These are phyloP conservation scores for Camponotus pennsylvanicus DNA, from an alignment of 1,140 invertebrate species.

Conservation along the genomic window DNA sequence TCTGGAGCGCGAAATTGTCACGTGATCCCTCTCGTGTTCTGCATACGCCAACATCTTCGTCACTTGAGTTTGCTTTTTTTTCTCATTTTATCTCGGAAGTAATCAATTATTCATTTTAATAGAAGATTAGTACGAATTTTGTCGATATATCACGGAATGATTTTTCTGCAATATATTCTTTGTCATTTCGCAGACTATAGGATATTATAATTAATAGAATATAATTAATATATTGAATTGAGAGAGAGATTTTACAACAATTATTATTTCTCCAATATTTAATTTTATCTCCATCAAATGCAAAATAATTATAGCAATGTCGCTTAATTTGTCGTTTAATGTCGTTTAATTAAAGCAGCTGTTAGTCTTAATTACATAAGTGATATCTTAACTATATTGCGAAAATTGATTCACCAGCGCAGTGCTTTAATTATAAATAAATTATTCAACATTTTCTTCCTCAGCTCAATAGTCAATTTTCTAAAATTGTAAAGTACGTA, in stretches of 20 bases:
- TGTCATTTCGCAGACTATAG: not conserved
- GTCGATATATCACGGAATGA: not conserved
- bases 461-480: not conserved
- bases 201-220: not conserved
- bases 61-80: not conserved
- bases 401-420: not conserved
- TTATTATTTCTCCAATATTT: not conserved
- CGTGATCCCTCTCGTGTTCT: slow-evolving; percentile 27
- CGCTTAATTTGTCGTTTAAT: too few species aligned
- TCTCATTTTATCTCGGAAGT: slow-evolving; percentile 16
- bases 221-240: not conserved
- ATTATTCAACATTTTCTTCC: not conserved
- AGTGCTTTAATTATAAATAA: not conserved
- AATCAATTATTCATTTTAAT: slow-evolving; percentile 18
- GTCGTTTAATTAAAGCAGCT: not conserved
- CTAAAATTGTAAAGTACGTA: not conserved
- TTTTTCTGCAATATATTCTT: not conserved
- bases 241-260: not conserved
- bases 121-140: not conserved
- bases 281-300: not conserved
- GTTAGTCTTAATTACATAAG: not conserved
- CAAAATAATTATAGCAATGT: not conserved
- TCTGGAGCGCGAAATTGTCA: slow-evolving; percentile 68
- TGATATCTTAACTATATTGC: not conserved
- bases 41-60: slow-evolving; percentile 31